phyloP scores from a whole-genome alignment of 2,797 vertebrate genomes.

The Bovichtus variegatus region DNA sequence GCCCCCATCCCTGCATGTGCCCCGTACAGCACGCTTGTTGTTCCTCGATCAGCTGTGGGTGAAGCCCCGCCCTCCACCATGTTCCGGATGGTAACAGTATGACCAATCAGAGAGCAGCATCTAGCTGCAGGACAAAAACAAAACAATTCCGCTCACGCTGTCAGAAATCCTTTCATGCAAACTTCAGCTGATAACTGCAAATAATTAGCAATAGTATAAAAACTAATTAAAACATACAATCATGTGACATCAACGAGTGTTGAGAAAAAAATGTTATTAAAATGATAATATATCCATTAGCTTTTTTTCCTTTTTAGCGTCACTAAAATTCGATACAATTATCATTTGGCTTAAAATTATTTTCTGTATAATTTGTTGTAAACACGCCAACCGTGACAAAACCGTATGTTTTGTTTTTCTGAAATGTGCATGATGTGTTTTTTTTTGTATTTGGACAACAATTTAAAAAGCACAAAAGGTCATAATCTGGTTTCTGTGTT shows the following conservation, averaged over 20 bases:
- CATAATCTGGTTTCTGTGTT: neutral
- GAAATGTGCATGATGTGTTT: neutral
- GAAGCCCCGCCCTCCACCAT: conserved; percentile 86
- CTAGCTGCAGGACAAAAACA: conserved; percentile 87
- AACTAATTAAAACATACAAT: neutral
- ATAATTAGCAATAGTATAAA: conserved; percentile 12
- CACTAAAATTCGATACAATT: neutral
- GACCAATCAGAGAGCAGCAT: conserved; percentile 88
- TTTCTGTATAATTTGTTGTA: neutral
- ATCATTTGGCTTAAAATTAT: neutral
- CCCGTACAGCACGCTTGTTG: conserved; percentile 81
- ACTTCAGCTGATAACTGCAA: conserved; percentile 55
- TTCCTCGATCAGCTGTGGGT: conserved; percentile 90
- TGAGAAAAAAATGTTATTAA: neutral
- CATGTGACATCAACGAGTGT: neutral
- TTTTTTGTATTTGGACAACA: neutral
- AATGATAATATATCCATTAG: neutral
- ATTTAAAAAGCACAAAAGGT: neutral
- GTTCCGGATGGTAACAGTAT: conserved; percentile 98
- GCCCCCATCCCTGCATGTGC: conserved; percentile 52
- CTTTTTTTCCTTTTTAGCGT: rapidly evolving
- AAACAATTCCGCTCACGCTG: conserved; percentile 84
- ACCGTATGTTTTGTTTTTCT: conserved; percentile 1
- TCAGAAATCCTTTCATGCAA: conserved; percentile 64
- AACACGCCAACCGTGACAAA: neutral